phyloP scores from a whole-genome alignment of 1,140 invertebrate genomes.

The Tetramorium simillimum region DNA sequence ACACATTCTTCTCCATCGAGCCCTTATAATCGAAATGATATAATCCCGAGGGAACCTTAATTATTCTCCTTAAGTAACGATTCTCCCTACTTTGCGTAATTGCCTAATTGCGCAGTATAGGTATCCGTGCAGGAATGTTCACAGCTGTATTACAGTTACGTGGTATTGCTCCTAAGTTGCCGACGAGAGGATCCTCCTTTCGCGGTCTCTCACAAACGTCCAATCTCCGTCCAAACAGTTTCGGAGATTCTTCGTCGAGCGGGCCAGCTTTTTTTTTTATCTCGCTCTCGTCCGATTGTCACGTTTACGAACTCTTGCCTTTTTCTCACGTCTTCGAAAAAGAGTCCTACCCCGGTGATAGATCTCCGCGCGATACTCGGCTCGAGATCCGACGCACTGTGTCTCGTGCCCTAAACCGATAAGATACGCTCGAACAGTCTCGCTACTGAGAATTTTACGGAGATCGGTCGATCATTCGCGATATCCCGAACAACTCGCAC shows the following conservation, averaged over 20 bases:
- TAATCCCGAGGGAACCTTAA: constrained; percentile 17
- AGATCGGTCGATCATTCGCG: constrained; percentile 20
- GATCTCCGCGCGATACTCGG: not conserved
- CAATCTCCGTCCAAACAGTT: not conserved
- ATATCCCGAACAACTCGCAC: not conserved
- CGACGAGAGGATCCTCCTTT: constrained; percentile 37
- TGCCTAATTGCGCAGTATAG: constrained; percentile 49
- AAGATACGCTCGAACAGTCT: constrained; percentile 29
- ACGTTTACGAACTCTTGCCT: constrained; percentile 55
- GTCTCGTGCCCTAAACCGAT: not conserved
- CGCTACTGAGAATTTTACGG: constrained; percentile 21
- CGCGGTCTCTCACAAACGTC: not conserved
- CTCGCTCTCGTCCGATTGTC: constrained; percentile 62
- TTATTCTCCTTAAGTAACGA: constrained; percentile 54
- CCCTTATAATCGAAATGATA: constrained; percentile 28
- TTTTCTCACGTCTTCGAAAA: constrained; percentile 7
- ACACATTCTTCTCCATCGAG: not conserved
- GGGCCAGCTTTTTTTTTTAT: not conserved
- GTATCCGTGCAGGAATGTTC: constrained; percentile 72
- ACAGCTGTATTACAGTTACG: constrained; percentile 68
- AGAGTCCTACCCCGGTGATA: not conserved
- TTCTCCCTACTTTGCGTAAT: constrained; percentile 43
- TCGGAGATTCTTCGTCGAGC: not conserved
- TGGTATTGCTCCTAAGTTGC: constrained; percentile 69
- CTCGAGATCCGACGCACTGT: not conserved